Percentiles rank a stretch among this genome's conserved stretches.
These are phyloP conservation scores for Polyergus mexicanus DNA, from an alignment of 1,140 invertebrate species.

Conservation along the genomic window DNA sequence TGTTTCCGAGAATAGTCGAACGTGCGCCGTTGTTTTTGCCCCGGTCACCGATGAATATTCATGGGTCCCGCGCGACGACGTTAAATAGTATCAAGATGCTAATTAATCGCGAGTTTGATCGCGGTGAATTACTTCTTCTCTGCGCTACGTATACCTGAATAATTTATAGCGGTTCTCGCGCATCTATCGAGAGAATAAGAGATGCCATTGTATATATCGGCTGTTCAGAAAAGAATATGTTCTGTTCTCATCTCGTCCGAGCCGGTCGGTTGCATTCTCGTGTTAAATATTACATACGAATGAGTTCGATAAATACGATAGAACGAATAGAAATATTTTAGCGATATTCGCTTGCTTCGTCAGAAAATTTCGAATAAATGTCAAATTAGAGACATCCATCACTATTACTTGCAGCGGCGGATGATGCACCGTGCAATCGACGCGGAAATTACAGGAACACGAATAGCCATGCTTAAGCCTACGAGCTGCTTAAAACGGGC, in stretches of 20 bases:
- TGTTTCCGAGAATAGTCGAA: conserved; percentile 35
- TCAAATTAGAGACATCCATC: too few relatives aligned
- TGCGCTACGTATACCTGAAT: conserved; percentile 34
- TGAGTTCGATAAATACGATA: neutral
- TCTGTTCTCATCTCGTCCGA: neutral
- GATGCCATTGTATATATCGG: neutral
- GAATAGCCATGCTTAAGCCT: conserved; percentile 66
- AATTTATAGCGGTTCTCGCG: conserved; percentile 42
- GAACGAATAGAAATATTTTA: neutral
- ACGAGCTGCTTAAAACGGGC: conserved; percentile 74
- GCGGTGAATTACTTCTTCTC: conserved; percentile 16
- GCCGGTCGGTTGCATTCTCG: neutral
- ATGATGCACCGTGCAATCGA: neutral
- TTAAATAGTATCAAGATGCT: conserved; percentile 64
- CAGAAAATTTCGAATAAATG: neutral
- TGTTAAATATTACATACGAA: neutral
- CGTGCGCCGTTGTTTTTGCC: conserved; percentile 42
- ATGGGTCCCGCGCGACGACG: conserved; percentile 16
- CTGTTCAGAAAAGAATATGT: conserved; percentile 1
- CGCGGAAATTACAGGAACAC: conserved; percentile 46
- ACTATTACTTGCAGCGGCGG: neutral
- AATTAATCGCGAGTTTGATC: conserved; percentile 70
- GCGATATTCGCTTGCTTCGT: neutral
- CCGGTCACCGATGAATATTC: conserved; percentile 53
- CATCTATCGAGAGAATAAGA: neutral